Evolutionary conservation across 2,797 vertebrate species (phyloP), one percentile per base, ranked within the genome.

Genomic region (Characodon lateralis): DNA sequence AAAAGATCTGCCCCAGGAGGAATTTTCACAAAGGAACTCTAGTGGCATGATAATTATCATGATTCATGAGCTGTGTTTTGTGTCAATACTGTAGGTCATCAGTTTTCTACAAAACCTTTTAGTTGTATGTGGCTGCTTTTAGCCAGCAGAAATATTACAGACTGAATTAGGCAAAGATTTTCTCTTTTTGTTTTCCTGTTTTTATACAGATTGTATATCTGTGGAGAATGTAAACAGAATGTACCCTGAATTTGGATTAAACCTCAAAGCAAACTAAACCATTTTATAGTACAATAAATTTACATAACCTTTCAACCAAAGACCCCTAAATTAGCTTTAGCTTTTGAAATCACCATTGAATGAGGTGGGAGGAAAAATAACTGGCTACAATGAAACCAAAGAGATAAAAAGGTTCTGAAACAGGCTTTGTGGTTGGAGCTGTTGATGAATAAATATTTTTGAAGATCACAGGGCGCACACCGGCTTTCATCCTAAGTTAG

Each of bases 21-120:
- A 59, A 16, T 58, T 59, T 73, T 28, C 24, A 46, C 55, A 26
- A 43, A 43, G 58, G 39, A 61, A 50, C 26, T 46, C 66, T 16
- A 69, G 66, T 46, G 66, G 41, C 41, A 46, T 46, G 63, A 35
- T 46, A 69, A 69, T 69, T 69, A 69, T 46, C 22, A n/a, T 69
- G 66, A 69, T 69, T 69, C 41, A 69, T 69, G 66, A 46, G 66
- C 24, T 46, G 65, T 43, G 66, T 39, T 69, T 69, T 69, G 66
- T 69, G 41, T 69, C 41, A 46, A 69, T 69, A 69, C 3, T 24
- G 66, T 46, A 69, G 66, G 24, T 46, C 66, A 26, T 69, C 66
- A 24, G 65, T 13, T 68, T 43, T 41, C 10, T 26, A 46, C 41
- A 69, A n/a, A 69, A 69, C 12, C 41, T 8, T 46, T 69, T 46